phyloP scores from a whole-genome alignment of 35 echinoderm and acorn worm species.

The Apostichopus japonicus region DNA sequence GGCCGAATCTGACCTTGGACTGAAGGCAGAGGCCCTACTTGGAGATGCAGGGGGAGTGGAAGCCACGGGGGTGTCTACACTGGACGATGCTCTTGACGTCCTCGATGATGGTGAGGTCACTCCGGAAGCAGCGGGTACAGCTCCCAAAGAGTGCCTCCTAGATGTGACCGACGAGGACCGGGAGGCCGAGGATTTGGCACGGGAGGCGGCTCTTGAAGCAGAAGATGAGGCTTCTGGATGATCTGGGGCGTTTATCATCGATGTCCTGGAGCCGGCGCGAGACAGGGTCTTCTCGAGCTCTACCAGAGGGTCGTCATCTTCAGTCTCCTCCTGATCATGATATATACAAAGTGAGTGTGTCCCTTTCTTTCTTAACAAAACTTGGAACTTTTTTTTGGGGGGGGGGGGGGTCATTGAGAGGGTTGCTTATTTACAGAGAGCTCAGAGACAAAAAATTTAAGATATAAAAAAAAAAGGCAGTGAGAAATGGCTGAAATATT shows the following conservation, averaged over 20 bases:
- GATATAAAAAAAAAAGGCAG: too few species aligned
- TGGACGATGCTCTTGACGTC: conserved; percentile 14
- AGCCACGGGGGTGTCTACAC: conserved; percentile 3
- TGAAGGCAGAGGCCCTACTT: conserved; percentile 6
- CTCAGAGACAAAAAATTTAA: too few species aligned
- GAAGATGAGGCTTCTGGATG: neutral
- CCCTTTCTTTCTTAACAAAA: too few species aligned
- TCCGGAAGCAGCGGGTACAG: neutral
- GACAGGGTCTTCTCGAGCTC: conserved; percentile 29
- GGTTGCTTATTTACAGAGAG: too few species aligned
- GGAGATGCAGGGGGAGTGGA: conserved; percentile 5
- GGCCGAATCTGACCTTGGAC: conserved; percentile 43
- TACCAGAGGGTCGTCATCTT: conserved; percentile 22
- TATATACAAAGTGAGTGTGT: too few species aligned
- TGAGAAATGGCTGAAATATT: too few species aligned
- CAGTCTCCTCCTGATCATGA: neutral
- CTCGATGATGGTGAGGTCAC: neutral
- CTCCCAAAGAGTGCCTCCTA: neutral
- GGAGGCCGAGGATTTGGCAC: neutral
- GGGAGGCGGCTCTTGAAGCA: conserved; percentile 14
- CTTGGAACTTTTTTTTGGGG: too few species aligned
- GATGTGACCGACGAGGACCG: neutral
- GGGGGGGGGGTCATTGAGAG: too few species aligned
- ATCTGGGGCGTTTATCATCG: neutral
- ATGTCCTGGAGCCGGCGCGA: conserved; percentile 12